phyloP scores from a whole-genome alignment of 2,888 invertebrate genomes.

The Ischnura elegans region DNA sequence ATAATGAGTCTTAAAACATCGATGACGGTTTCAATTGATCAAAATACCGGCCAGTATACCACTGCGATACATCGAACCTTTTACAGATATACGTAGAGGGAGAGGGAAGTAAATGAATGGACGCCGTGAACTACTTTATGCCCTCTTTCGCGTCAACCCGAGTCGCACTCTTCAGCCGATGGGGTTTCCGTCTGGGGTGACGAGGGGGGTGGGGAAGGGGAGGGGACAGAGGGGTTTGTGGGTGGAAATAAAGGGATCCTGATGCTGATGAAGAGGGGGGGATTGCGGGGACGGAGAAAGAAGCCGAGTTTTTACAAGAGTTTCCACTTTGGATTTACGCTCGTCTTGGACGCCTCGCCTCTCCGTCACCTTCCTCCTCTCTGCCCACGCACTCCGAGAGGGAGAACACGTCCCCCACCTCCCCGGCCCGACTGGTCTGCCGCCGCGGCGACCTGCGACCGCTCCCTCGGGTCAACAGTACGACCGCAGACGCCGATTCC shows the following conservation, averaged over 20 bases:
- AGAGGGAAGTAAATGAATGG: neutral
- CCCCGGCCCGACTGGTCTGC: neutral
- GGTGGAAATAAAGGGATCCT: neutral
- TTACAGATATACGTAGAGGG: neutral
- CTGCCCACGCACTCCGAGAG: neutral
- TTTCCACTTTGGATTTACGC: slow-evolving; percentile 67
- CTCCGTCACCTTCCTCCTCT: neutral
- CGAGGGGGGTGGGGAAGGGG: neutral
- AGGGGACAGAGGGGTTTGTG: neutral
- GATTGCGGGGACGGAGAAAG: neutral
- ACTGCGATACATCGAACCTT: no score
- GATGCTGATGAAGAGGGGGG: neutral
- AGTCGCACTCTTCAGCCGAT: neutral
- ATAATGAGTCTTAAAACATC: no score
- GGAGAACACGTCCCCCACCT: neutral
- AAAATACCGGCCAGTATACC: no score
- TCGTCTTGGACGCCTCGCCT: neutral
- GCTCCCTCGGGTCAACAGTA: neutral
- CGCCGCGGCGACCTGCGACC: neutral
- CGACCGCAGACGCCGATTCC: neutral
- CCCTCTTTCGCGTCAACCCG: neutral
- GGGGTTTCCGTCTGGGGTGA: neutral
- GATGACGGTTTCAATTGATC: no score
- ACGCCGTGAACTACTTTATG: neutral
- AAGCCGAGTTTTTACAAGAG: slow-evolving; percentile 62